phyloP scores from a whole-genome alignment of 2,888 invertebrate genomes.

The Carterocephalus palaemon region DNA sequence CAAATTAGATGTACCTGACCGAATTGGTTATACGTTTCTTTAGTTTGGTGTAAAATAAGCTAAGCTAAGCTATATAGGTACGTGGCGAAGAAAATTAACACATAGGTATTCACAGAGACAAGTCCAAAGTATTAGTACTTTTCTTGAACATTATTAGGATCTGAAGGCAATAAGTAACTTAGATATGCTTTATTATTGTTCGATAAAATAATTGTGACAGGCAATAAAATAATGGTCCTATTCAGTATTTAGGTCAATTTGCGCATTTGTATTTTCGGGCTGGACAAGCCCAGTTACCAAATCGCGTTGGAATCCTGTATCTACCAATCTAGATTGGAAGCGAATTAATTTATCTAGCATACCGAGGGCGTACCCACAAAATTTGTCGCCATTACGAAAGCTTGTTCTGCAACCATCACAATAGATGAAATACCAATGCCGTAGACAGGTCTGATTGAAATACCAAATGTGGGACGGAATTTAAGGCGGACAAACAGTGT shows the following conservation, averaged over 20 bases:
- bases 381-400: slow-evolving; percentile 37
- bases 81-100: too few species aligned
- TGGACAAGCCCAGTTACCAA: slow-evolving; percentile 21
- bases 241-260: slow-evolving; percentile 17
- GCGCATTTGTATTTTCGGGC: slow-evolving; percentile 24
- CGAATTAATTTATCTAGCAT: slow-evolving; percentile 28
- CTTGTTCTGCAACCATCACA: slow-evolving; percentile 35
- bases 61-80: too few species aligned
- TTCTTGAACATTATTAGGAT: too few species aligned
- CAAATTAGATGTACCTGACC: too few species aligned
- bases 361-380: slow-evolving; percentile 29
- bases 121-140: too few species aligned
- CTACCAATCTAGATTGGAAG: slow-evolving; percentile 22
- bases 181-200: slow-evolving; percentile 1
- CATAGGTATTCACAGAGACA: too few species aligned
- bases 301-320: slow-evolving; percentile 23
- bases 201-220: slow-evolving; percentile 20
- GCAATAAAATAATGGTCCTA: slow-evolving; percentile 15
- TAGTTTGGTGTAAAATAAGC: too few species aligned
- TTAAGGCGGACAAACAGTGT: slow-evolving; percentile 29
- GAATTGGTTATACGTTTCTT: too few species aligned
- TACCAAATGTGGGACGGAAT: slow-evolving; percentile 44
- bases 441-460: slow-evolving; percentile 39
- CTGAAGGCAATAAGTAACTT: background rate
- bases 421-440: slow-evolving; percentile 43